Evolutionary conservation across 64 coral and sea anemone genomes (phyloP).

Genomic region (Actinia tenebrosa): DNA sequence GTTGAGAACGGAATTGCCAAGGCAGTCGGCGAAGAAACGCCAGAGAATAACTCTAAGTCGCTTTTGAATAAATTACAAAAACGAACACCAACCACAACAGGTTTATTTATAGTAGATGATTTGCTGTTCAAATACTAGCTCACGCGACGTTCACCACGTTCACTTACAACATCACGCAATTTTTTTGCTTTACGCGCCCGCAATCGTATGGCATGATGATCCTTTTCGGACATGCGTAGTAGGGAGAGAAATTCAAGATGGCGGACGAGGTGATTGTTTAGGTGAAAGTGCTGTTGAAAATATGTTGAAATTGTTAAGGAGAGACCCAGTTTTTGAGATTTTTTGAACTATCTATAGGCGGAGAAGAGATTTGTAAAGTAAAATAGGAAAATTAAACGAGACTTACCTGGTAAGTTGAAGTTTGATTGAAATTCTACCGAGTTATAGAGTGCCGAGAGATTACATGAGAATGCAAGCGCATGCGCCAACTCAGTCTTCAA

Average conservation of each 20-base stretch:
- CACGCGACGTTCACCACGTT: background rate
- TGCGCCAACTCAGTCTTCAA: too few relatives aligned
- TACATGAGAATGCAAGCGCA: too few relatives aligned
- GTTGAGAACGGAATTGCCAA: background rate
- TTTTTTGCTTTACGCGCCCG: background rate
- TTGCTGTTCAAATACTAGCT: background rate
- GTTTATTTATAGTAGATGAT: background rate
- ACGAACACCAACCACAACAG: background rate
- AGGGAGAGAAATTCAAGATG: background rate
- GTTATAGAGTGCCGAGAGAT: too few relatives aligned
- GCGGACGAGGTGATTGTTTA: background rate
- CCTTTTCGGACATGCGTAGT: background rate
- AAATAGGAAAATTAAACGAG: too few relatives aligned
- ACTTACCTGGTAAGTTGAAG: too few relatives aligned
- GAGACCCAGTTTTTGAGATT: too few relatives aligned
- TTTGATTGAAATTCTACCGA: too few relatives aligned
- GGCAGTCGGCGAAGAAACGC: background rate
- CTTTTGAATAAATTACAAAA: conserved; percentile 9
- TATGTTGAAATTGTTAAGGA: too few relatives aligned
- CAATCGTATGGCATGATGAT: background rate
- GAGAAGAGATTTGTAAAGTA: too few relatives aligned
- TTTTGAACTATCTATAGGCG: too few relatives aligned
- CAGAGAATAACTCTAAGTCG: background rate
- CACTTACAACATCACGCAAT: conserved; percentile 1
- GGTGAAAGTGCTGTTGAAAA: too few relatives aligned